These are phyloP conservation scores for Distichodus sexfasciatus DNA, from an alignment of 2,797 vertebrate species.

Conservation along the genomic window DNA sequence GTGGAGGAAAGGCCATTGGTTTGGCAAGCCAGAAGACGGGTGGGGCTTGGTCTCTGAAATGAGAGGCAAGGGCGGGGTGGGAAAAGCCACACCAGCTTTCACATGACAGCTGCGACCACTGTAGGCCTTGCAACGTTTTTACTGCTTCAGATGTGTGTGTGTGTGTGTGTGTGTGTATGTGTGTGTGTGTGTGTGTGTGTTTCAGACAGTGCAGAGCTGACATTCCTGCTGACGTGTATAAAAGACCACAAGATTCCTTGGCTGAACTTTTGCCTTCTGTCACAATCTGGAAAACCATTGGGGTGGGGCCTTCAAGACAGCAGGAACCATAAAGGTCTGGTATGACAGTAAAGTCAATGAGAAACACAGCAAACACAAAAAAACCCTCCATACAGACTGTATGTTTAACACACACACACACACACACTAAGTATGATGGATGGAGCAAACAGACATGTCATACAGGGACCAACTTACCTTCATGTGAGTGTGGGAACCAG, in stretches of 20 bases:
- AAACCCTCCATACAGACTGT: not conserved
- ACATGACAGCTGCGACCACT: constrained; percentile 63
- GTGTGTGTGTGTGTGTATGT: not conserved
- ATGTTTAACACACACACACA: constrained; percentile 2
- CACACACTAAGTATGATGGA: not conserved
- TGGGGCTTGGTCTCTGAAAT: constrained; percentile 32
- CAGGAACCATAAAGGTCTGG: constrained; percentile 34
- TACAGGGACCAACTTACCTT: constrained; percentile 77
- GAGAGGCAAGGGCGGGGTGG: constrained; percentile 48
- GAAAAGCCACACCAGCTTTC: constrained; percentile 57
- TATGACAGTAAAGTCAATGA: constrained; percentile 22
- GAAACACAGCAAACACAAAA: constrained; percentile 9
- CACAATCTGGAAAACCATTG: constrained; percentile 55
- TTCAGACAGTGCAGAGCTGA: constrained; percentile 49
- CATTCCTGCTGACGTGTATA: constrained; percentile 68
- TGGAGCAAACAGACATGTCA: not conserved
- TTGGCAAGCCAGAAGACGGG: constrained; percentile 26
- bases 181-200: constrained; percentile 17
- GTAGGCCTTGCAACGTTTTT: constrained; percentile 55
- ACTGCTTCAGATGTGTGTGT: constrained; percentile 36
- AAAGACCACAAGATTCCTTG: constrained; percentile 69
- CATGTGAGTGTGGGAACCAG: constrained; percentile 96
- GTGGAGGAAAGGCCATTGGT: constrained; percentile 34
- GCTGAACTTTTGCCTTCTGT: constrained; percentile 71
- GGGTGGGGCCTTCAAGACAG: constrained; percentile 50